A percentile compares a stretch with the other conserved stretches of the same genome.
These are phyloP conservation scores for Macrosiphum euphorbiae DNA, from an alignment of 2,888 invertebrate genomes.

Conservation along the genomic window DNA sequence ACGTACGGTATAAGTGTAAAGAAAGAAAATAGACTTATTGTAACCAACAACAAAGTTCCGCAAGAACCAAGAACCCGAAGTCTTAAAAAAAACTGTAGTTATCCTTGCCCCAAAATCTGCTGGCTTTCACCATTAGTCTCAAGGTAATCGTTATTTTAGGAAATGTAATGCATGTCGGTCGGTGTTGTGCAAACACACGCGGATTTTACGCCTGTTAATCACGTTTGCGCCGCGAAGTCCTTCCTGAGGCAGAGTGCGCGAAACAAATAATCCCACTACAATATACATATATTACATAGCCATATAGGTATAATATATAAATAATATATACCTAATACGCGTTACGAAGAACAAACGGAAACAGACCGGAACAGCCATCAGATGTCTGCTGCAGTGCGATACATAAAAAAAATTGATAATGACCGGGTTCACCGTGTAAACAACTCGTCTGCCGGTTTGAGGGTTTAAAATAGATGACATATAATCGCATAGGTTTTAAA, in stretches of 20 bases:
- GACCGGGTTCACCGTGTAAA: neutral
- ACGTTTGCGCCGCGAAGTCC: conserved; percentile 36
- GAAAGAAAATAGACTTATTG: conserved; percentile 38
- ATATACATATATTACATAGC: neutral
- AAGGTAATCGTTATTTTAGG: conserved; percentile 64
- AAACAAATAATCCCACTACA: conserved; percentile 1
- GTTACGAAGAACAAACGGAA: conserved; percentile 26
- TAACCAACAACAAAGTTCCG: conserved; percentile 50
- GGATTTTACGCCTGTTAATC: conserved; percentile 51
- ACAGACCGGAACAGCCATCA: conserved; percentile 52
- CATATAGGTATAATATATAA: neutral
- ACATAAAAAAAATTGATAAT: conserved; percentile 10
- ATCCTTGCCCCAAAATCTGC: conserved; percentile 63
- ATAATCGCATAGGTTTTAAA: neutral
- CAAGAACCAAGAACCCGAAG: conserved; percentile 59
- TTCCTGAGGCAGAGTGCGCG: conserved; percentile 31
- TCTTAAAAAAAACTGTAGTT: conserved; percentile 56
- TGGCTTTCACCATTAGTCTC: conserved; percentile 57
- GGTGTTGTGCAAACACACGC: conserved; percentile 56
- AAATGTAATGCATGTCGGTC: conserved; percentile 60
- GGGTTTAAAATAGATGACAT: neutral
- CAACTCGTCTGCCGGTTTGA: neutral
- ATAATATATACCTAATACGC: neutral
- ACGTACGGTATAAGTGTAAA: neutral
- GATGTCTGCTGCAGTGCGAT: neutral